Evolutionary conservation across 2,888 invertebrate species (phyloP), one percentile per base, ranked within the genome.

Genomic region (Anoplius nigerrimus): DNA sequence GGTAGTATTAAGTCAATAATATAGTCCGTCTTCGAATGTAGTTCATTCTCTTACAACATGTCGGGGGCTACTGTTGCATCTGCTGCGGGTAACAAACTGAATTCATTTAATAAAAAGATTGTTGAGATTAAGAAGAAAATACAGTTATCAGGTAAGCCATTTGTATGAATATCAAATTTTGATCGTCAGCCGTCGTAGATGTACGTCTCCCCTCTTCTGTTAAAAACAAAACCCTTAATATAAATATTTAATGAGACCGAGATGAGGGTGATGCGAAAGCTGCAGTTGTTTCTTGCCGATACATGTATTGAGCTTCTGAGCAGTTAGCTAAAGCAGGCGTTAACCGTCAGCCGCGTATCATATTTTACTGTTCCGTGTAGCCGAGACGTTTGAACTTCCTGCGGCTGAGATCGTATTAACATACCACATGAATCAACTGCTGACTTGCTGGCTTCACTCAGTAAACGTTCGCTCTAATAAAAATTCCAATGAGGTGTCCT

Each of bases 111-210:
- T 87, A 93, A 93, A 77, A 94, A 95, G 90, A 95, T 95, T 86
- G 92, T 93, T 83, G 95, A 95, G 89, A 93, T 95, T 65, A 96
- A 95, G 89, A 96, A 95, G 90, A 95, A 95, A 89, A 95, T 96
- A 86, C 93, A 95, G 82, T 88, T 96, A 72, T 94, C 95, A 87
- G 96, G 95, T 95, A 84, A 86, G 34, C 11, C 34, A 34, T 34
- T 34, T 34, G 6, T 11, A 34, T 1, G 11, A 34, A 34, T 34
- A 8, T 34, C 11, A 1, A 8, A 34, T 34, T 34, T 34, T 1
- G 11, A 34, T 34, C 24, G 6, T 6, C 24, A 24, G 6, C n/a
- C n/a, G n/a, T n/a, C n/a, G n/a, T n/a, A n/a, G n/a, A n/a, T n/a
- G n/a, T n/a, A n/a, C n/a, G n/a, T n/a, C n/a, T n/a, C n/a, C n/a